A percentile compares a stretch with the other conserved stretches of the same genome.
Evolutionary conservation across 1,140 invertebrate species (phyloP).

Genomic region (Thaumetopoea pityocampa): DNA sequence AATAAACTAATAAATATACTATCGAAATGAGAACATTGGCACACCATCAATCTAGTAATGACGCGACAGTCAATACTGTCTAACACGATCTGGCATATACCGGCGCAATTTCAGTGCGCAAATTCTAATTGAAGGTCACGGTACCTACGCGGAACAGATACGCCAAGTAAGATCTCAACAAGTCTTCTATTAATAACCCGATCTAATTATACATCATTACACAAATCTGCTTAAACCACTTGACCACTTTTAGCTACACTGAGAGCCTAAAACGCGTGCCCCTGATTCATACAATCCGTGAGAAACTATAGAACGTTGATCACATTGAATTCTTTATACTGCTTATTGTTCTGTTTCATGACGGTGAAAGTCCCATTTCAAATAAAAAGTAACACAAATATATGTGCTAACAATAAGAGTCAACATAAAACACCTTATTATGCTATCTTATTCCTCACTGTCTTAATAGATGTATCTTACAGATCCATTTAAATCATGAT

Average conservation of each 20-base stretch:
- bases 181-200: constrained; percentile 48
- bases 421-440: too few species aligned
- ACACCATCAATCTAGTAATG: constrained; percentile 35
- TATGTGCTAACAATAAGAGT: too few species aligned
- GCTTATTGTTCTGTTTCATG: too few species aligned
- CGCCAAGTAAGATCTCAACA: constrained; percentile 41
- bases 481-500: constrained; percentile 3
- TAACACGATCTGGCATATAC: constrained; percentile 34
- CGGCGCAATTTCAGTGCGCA: constrained; percentile 28
- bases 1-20: constrained; percentile 16
- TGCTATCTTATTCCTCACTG: too few species aligned
- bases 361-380: too few species aligned
- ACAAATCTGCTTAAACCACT: constrained; percentile 36
- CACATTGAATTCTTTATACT: constrained; percentile 10
- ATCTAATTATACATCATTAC: constrained; percentile 53
- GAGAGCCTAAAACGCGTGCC: constrained; percentile 15
- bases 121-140: constrained; percentile 51
- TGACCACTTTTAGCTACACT: constrained; percentile 29
- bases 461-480: neutral
- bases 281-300: constrained; percentile 17
- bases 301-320: constrained; percentile 9
- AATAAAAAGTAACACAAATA: too few species aligned
- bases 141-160: constrained; percentile 35
- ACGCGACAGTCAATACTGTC: constrained; percentile 25
- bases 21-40: constrained; percentile 33